Percentiles rank a stretch among this genome's conserved stretches.
phyloP scores from a whole-genome alignment of 2,797 vertebrate species.

The Chaunax sp. region DNA sequence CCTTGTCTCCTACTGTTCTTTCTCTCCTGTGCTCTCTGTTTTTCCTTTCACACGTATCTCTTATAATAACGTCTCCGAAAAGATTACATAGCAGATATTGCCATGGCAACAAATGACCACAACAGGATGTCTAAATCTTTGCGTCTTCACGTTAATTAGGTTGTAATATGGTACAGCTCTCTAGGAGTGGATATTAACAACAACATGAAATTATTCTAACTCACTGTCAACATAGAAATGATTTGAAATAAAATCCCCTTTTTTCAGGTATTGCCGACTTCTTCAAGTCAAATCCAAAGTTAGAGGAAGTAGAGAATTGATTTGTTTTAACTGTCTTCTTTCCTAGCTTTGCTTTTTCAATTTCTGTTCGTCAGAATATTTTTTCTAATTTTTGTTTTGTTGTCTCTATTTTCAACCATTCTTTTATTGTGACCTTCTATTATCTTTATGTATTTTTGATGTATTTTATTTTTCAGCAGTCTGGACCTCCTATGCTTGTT shows the following conservation, averaged over 20 bases:
- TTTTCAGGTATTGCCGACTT: background rate
- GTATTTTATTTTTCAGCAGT: too few species aligned
- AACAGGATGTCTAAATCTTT: too few species aligned
- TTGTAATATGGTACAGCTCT: background rate
- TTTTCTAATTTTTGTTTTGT: background rate
- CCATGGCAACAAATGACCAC: background rate
- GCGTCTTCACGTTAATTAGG: background rate
- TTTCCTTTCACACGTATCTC: background rate
- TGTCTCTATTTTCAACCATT: background rate
- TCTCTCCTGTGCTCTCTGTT: background rate
- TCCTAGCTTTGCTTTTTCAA: conserved; percentile 34
- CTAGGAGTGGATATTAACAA: background rate
- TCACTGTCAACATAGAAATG: conserved; percentile 1
- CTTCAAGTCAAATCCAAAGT: conserved; percentile 30
- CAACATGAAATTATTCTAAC: background rate
- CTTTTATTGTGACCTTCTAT: background rate
- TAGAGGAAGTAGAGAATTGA: conserved; percentile 26
- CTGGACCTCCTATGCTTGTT: background rate
- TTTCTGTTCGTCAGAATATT: conserved; percentile 29
- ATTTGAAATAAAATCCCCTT: conserved; percentile 14
- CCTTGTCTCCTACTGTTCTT: too few species aligned
- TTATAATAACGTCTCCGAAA: background rate
- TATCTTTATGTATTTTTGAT: conserved; percentile 13
- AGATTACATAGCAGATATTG: background rate
- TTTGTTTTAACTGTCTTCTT: conserved; percentile 51